Conservation (phyloP, 1,140 invertebrate species). For the Euwallacea similis region DNA sequence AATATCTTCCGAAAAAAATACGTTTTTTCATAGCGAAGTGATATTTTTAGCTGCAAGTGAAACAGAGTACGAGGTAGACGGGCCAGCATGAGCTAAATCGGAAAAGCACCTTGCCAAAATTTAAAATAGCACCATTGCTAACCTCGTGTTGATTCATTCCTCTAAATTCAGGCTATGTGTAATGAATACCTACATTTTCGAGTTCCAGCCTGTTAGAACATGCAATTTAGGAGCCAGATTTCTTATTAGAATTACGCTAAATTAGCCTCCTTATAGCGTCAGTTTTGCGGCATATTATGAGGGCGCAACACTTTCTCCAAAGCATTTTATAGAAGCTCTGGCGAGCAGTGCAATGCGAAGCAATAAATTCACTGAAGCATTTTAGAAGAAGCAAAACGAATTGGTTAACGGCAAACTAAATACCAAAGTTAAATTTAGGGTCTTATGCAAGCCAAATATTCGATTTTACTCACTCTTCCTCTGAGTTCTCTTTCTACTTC, state of each 20-base stretch:
- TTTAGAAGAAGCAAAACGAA: slow-evolving; percentile 15
- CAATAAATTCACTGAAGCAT: background rate
- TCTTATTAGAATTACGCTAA: too few species aligned
- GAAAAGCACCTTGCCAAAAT: slow-evolving; percentile 43
- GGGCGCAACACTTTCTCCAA: too few species aligned
- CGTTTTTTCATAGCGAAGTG: slow-evolving; percentile 14
- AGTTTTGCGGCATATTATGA: too few species aligned
- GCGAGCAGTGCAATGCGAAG: too few species aligned
- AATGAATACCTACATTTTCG: slow-evolving; percentile 26
- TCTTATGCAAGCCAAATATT: slow-evolving; percentile 25
- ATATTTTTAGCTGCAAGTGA: slow-evolving; percentile 30
- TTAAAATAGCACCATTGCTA: slow-evolving; percentile 42
- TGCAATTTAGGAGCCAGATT: too few species aligned
- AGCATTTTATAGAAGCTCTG: too few species aligned
- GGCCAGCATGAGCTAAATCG: slow-evolving; percentile 31
- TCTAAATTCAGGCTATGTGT: slow-evolving; percentile 38
- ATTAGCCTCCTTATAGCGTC: too few species aligned
- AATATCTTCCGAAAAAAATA: slow-evolving; percentile 17
- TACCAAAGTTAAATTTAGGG: slow-evolving; percentile 27
- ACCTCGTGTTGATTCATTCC: slow-evolving; percentile 41
- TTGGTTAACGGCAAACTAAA: slow-evolving; percentile 1
- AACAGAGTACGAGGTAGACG: slow-evolving; percentile 29
- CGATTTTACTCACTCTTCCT: slow-evolving; percentile 80
- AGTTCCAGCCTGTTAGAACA: slow-evolving; percentile 1
- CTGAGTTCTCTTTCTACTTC: slow-evolving; percentile 95